Evolutionary conservation across 2,888 invertebrate species (phyloP).

Genomic region (Drosophila melanosoma): DNA sequence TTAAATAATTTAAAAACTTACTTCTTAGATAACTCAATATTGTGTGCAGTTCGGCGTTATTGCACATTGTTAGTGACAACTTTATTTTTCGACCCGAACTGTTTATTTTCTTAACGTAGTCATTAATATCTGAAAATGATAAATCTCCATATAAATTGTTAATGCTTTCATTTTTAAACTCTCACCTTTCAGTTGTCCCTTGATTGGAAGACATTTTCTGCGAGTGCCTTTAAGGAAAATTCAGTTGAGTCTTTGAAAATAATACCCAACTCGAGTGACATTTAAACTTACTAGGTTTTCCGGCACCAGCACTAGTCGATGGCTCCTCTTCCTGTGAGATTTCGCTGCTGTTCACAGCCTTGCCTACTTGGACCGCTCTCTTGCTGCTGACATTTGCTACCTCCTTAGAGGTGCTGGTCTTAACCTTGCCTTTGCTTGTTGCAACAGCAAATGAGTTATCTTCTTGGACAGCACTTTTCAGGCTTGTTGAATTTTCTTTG

Average conservation of each 20-base stretch:
- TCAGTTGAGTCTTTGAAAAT: not conserved
- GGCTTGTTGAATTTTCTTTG: not conserved
- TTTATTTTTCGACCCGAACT: constrained; percentile 42
- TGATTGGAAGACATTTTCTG: not conserved
- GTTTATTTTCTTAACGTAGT: constrained; percentile 49
- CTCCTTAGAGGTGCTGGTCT: not conserved
- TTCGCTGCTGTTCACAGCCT: not conserved
- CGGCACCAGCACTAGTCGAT: constrained; percentile 3
- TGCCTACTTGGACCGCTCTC: not conserved
- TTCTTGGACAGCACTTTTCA: not conserved
- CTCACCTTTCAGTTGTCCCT: constrained; percentile 18
- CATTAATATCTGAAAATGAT: constrained; percentile 44
- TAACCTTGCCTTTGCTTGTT: not conserved
- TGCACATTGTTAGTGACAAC: constrained; percentile 59
- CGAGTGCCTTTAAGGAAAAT: constrained; percentile 10
- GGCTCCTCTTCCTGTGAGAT: not conserved
- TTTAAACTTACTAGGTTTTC: constrained; percentile 19
- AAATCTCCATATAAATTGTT: not conserved
- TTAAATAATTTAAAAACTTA: not conserved
- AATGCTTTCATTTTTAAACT: not conserved
- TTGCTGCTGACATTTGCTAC: not conserved
- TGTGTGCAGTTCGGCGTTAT: constrained; percentile 13
- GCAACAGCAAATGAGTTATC: not conserved
- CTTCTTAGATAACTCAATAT: constrained; percentile 38
- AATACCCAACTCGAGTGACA: too few species aligned